Percentiles rank a stretch among this genome's conserved stretches.
phyloP scores from a whole-genome alignment of 53 echinoderm and acorn worm species.

The Glandiceps talaboti region DNA sequence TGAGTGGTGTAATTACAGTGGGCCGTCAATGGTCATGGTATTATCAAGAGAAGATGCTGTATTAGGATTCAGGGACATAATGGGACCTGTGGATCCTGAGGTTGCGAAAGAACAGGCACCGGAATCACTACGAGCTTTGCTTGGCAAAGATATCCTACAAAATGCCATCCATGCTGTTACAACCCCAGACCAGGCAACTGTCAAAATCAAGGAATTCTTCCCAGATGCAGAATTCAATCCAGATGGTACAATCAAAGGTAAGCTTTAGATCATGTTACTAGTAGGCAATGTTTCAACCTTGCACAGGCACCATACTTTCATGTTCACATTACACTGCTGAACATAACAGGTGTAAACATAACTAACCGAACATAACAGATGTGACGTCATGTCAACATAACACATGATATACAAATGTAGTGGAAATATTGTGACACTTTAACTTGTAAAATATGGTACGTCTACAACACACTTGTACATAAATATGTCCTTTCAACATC shows the following conservation, averaged over 20 bases:
- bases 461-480: no score
- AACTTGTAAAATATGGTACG: no score
- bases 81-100: slow-evolving; percentile 93
- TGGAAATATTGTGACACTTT: no score
- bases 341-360: no score
- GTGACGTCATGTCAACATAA: no score
- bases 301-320: no score
- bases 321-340: no score
- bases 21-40: slow-evolving; percentile 85
- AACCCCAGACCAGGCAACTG: slow-evolving; percentile 34
- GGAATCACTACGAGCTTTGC: slow-evolving; percentile 71
- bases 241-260: slow-evolving; percentile 48
- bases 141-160: slow-evolving; percentile 75
- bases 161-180: slow-evolving; percentile 94
- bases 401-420: no score
- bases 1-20: slow-evolving; percentile 28
- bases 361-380: no score
- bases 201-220: slow-evolving; percentile 57
- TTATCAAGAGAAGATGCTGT: slow-evolving; percentile 84
- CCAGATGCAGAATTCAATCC: slow-evolving; percentile 58
- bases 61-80: slow-evolving; percentile 54
- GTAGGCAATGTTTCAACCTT: no score
- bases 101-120: slow-evolving; percentile 82
- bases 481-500: no score
- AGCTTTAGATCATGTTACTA: no score